Conservation (phyloP, 2,888 invertebrate species). For the Drosophila rubida region DNA sequence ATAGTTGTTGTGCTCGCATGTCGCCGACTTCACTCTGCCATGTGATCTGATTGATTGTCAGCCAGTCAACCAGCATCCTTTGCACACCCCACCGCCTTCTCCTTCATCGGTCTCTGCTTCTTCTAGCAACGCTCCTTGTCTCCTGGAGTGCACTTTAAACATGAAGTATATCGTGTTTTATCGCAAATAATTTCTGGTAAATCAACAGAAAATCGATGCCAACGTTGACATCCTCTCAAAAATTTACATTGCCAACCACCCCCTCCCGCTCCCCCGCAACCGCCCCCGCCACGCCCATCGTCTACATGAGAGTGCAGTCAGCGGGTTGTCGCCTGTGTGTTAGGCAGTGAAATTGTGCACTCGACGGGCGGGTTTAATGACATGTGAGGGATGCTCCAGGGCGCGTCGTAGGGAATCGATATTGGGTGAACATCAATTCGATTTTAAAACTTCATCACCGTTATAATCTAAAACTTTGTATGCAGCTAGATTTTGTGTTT, state of each 20-base stretch:
- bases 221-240: conserved; percentile 44
- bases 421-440: not conserved
- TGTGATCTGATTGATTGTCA: conserved; percentile 75
- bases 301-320: conserved; percentile 49
- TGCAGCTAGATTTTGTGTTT: not conserved
- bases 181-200: conserved; percentile 83
- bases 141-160: conserved; percentile 76
- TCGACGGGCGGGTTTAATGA: conserved; percentile 52
- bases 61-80: conserved; percentile 42
- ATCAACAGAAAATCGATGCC: conserved; percentile 81
- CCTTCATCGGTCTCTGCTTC: too few species aligned
- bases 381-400: conserved; percentile 27
- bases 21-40: conserved; percentile 57
- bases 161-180: conserved; percentile 84
- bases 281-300: not conserved
- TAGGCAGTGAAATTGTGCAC: conserved; percentile 37
- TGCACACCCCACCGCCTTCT: not conserved
- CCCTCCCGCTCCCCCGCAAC: not conserved
- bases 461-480: not conserved
- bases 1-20: conserved; percentile 49
- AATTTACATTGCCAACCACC: conserved; percentile 46
- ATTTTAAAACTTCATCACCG: not conserved
- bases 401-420: conserved; percentile 9
- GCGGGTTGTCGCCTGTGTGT: conserved; percentile 40
- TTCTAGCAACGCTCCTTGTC: conserved; percentile 28